Conservation (phyloP, 1,140 invertebrate species). For the Hylyphantes graminicola region DNA sequence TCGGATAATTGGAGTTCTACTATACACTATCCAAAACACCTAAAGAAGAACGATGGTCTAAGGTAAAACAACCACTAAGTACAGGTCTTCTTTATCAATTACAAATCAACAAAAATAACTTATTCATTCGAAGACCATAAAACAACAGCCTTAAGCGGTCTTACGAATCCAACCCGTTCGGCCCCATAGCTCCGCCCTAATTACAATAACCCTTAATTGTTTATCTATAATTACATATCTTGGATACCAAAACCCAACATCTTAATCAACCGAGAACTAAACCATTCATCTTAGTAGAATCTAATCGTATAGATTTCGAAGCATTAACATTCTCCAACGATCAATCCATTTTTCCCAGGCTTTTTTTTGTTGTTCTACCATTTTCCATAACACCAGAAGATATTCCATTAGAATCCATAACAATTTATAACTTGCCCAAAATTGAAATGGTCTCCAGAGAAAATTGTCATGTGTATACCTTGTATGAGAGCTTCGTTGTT, state of each 20-base stretch:
- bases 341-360: not conserved
- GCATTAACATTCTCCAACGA: constrained; percentile 15
- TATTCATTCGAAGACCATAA: too few species aligned
- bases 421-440: constrained; percentile 23
- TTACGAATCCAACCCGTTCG: too few species aligned
- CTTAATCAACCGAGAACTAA: constrained; percentile 12
- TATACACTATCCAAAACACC: too few species aligned
- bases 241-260: not conserved
- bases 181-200: constrained; percentile 10
- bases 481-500: too few species aligned
- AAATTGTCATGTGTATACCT: too few species aligned
- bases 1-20: too few species aligned
- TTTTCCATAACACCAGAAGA: not conserved
- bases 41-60: too few species aligned
- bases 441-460: too few species aligned
- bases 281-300: constrained; percentile 3
- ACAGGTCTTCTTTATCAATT: too few species aligned
- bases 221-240: constrained; percentile 12
- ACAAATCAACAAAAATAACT: too few species aligned
- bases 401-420: not conserved
- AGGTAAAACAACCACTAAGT: too few species aligned
- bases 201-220: constrained; percentile 2
- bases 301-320: not conserved
- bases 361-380: not conserved
- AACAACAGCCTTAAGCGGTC: too few species aligned